Evolutionary conservation across 2,797 vertebrate genomes (phyloP).

Genomic region (Heterohyrax brucei): DNA sequence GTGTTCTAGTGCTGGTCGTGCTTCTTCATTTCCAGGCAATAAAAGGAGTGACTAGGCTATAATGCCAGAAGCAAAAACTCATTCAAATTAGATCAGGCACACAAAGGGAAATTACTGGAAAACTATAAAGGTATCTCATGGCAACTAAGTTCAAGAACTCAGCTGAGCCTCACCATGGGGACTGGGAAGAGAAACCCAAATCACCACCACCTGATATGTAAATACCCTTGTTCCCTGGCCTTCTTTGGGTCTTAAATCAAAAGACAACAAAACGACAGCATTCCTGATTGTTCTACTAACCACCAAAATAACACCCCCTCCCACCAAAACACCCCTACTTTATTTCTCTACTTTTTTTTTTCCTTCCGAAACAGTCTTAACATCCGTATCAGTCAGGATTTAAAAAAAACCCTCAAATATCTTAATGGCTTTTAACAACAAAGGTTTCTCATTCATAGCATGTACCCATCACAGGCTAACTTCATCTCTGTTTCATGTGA

Average conservation of each 20-base stretch:
- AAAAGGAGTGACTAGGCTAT: slow-evolving; percentile 2
- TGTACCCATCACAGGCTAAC: neutral
- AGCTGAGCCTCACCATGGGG: neutral
- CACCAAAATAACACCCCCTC: neutral
- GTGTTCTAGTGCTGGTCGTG: neutral
- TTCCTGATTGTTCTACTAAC: neutral
- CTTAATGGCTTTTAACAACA: neutral
- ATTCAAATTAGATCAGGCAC: neutral
- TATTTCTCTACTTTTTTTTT: neutral
- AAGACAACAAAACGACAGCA: neutral
- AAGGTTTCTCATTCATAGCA: neutral
- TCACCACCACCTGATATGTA: neutral
- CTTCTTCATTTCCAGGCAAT: neutral
- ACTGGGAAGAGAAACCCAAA: neutral
- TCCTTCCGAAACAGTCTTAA: neutral
- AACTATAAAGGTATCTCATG: neutral
- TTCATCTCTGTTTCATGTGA: too few species aligned
- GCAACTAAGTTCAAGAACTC: neutral
- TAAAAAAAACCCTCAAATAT: slow-evolving; percentile 9
- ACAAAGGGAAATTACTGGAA: neutral
- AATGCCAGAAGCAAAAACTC: slow-evolving; percentile 31
- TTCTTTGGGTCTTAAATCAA: neutral
- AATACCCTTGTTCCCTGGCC: neutral
- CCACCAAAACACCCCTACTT: accelerated
- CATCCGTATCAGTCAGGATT: neutral